Evolutionary conservation across 2,113 vertebrate genomes (phyloP), one percentile per base, ranked within the genome.

Genomic region (Osmerus mordax): DNA sequence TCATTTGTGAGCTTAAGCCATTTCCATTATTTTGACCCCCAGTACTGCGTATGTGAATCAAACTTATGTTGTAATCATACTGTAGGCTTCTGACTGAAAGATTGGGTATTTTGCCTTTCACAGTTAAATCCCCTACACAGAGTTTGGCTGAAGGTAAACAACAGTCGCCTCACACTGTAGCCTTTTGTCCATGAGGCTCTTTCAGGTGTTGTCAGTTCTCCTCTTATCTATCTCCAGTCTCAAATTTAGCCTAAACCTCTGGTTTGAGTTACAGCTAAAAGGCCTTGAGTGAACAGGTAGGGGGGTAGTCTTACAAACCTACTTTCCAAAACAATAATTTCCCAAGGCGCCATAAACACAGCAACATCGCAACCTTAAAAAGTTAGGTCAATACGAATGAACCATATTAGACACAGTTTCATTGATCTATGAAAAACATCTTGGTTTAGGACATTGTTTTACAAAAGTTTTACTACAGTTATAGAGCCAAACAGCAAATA

Each of bases 191-290:
- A 16, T 3, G 28, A 32, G 61, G 67, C 58, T 41, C 23, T 61
- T 70, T 81, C 54, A 41, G 32, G 55, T n/a, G 58, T 65, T 75
- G 72, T 78, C 69, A 81, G 47, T 75, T 82, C 80, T 62, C 54
- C 70, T 69, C 62, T 69, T 76, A 15, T 78, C 79, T 85, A 81
- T 70, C 75, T 70, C 77, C 71, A 81, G 80, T 77, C 28, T 28
- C 65, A 76, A 77, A 82, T 81, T 73, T 77, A 74, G 53, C 64
- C 75, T 66, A 51, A 53, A 76, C 28, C 29, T 64, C 21, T 67
- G 74, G 68, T 51, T 79, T 64, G 19, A 62, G 77, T 83, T 79
- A 75, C 69, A 53, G 61, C 47, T 51, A 32, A 55, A 60, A 67
- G 69, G 36, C 74, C 71, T 69, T 53, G 23, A 36, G 25, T 28